phyloP scores from a whole-genome alignment of 2,113 vertebrate species.

The Lepisosteus oculatus region DNA sequence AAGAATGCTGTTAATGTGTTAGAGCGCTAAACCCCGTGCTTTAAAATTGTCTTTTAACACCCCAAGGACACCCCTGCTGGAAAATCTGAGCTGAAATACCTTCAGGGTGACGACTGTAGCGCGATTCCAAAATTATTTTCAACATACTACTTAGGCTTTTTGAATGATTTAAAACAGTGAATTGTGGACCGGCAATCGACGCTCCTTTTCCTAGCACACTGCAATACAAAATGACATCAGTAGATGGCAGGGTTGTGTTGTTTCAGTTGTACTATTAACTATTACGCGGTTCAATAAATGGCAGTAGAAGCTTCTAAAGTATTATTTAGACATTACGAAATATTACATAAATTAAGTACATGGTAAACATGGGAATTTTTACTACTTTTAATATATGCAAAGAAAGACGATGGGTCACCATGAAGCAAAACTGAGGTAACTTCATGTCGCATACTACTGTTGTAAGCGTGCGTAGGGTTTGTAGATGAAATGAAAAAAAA shows the following conservation, averaged over 20 bases:
- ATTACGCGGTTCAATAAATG: too few species aligned
- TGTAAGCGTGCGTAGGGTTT: slow-evolving; percentile 61
- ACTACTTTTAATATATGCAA: slow-evolving; percentile 54
- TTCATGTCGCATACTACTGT: slow-evolving; percentile 78
- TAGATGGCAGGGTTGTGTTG: background rate
- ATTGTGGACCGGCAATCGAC: too few species aligned
- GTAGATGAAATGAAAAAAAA: slow-evolving; percentile 48
- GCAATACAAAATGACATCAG: background rate
- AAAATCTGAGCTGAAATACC: background rate
- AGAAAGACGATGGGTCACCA: slow-evolving; percentile 44
- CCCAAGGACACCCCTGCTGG: background rate
- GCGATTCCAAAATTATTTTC: too few species aligned
- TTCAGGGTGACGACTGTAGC: too few species aligned
- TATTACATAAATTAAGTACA: too few species aligned
- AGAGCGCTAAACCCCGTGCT: slow-evolving; percentile 14
- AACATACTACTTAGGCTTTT: too few species aligned
- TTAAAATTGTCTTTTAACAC: slow-evolving; percentile 7
- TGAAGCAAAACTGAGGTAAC: slow-evolving; percentile 54
- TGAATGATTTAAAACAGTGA: too few species aligned
- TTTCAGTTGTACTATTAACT: too few species aligned
- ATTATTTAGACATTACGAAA: too few species aligned
- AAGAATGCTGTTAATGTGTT: background rate
- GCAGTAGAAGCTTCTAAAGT: too few species aligned
- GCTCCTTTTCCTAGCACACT: background rate
- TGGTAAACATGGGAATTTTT: slow-evolving; percentile 28